A percentile compares a stretch with the other conserved stretches of the same genome.
phyloP scores from a whole-genome alignment of 2,888 invertebrate genomes.

The Aphidoletes aphidimyza region DNA sequence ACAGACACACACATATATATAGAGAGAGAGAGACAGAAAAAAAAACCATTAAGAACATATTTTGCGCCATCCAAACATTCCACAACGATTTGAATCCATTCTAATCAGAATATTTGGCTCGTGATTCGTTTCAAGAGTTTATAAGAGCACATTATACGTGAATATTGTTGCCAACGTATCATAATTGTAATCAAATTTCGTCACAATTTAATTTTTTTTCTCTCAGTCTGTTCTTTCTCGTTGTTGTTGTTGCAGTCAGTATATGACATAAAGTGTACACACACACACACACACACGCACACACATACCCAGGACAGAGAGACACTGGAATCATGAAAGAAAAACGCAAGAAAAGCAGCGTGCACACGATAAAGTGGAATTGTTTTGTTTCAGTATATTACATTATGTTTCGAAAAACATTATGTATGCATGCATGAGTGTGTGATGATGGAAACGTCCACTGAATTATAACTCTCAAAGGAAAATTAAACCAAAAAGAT shows the following conservation, averaged over 20 bases:
- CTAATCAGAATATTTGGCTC: neutral
- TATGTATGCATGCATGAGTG: no score
- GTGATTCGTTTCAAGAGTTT: neutral
- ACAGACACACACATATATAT: neutral
- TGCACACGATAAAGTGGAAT: no score
- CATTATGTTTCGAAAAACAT: no score
- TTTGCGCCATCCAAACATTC: neutral
- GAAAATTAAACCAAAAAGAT: neutral
- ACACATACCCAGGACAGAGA: no score
- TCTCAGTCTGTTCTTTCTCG: neutral
- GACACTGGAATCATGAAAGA: no score
- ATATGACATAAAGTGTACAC: no score
- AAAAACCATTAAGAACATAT: neutral
- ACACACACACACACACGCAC: no score
- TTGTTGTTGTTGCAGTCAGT: neutral
- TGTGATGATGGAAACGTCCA: no score
- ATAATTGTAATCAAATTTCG: slow-evolving; percentile 15
- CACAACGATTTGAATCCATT: neutral
- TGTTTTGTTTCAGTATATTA: no score
- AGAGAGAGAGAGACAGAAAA: neutral
- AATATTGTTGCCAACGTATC: neutral
- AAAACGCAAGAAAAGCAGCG: no score
- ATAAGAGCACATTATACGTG: neutral
- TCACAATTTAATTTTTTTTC: neutral
- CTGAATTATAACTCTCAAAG: neutral